A percentile compares a stretch with the other conserved stretches of the same genome.
phyloP scores from a whole-genome alignment of 2,113 vertebrate genomes.

The Chamaea fasciata region DNA sequence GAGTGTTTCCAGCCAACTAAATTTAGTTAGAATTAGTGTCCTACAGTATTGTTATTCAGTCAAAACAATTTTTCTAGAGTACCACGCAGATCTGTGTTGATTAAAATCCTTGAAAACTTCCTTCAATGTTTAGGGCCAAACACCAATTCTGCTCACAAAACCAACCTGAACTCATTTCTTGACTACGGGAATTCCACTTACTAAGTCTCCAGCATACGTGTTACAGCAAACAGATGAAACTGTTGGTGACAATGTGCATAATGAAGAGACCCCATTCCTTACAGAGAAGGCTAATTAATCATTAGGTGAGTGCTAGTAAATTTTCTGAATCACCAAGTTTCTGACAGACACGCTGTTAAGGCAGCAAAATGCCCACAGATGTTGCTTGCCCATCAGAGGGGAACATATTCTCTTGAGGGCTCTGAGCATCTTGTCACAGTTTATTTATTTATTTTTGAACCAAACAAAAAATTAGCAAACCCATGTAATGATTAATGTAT shows the following conservation, averaged over 20 bases:
- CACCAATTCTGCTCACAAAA: not conserved
- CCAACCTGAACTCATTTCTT: not conserved
- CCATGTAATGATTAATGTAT: constrained; percentile 29
- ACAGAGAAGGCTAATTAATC: constrained; percentile 67
- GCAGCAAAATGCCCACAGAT: constrained; percentile 43
- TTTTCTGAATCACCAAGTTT: constrained; percentile 69
- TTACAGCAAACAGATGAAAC: constrained; percentile 49
- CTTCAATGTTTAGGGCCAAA: not conserved
- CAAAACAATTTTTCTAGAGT: not conserved
- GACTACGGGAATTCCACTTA: not conserved
- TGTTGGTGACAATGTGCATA: constrained; percentile 47
- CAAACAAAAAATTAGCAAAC: constrained; percentile 15
- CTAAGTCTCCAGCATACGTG: not conserved
- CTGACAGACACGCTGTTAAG: constrained; percentile 55
- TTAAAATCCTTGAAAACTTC: not conserved
- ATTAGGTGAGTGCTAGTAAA: constrained; percentile 66
- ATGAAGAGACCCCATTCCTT: constrained; percentile 44
- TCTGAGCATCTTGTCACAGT: not conserved
- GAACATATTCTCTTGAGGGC: constrained; percentile 37
- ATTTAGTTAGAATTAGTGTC: not conserved
- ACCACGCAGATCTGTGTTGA: not conserved
- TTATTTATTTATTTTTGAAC: constrained; percentile 41
- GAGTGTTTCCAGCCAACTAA: not conserved
- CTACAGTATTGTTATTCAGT: not conserved
- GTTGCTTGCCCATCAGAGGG: constrained; percentile 52